These are phyloP conservation scores for Tetrao urogallus DNA, from an alignment of 2,113 vertebrate species.

Conservation along the genomic window DNA sequence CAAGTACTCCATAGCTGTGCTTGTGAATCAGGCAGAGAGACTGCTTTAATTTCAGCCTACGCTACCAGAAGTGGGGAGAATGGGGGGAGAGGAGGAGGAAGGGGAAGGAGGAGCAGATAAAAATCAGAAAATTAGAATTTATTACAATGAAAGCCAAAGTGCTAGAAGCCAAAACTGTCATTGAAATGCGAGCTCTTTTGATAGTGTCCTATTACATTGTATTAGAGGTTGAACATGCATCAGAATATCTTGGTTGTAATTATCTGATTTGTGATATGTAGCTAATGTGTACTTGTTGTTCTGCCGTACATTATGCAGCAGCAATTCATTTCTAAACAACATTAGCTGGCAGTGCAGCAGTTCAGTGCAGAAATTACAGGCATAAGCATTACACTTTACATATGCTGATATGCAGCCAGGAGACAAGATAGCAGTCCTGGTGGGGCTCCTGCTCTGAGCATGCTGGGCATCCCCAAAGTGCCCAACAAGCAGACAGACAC, in stretches of 20 bases:
- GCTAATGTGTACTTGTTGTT: constrained; percentile 62
- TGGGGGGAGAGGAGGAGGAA: too few species aligned
- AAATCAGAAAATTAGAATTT: constrained; percentile 73
- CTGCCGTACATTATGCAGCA: constrained; percentile 26
- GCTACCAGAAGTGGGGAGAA: too few species aligned
- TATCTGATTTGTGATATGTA: constrained; percentile 64
- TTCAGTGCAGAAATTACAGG: constrained; percentile 24
- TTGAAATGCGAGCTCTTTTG: constrained; percentile 40
- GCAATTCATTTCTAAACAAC: constrained; percentile 47
- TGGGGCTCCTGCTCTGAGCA: not conserved
- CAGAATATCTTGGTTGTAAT: constrained; percentile 39
- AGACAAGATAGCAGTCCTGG: not conserved
- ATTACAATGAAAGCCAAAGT: constrained; percentile 55
- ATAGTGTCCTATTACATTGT: constrained; percentile 41
- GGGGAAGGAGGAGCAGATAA: constrained; percentile 46
- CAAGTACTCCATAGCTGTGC: not conserved
- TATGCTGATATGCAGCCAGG: not conserved
- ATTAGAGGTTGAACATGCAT: not conserved
- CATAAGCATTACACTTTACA: not conserved
- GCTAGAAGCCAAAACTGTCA: constrained; percentile 51
- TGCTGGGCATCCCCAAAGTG: not conserved
- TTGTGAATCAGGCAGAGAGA: not conserved
- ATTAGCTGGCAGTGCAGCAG: not conserved
- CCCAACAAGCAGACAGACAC: not conserved
- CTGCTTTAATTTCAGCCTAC: constrained; percentile 16